phyloP scores from a whole-genome alignment of 2,113 vertebrate species.

The Aphelocoma coerulescens region DNA sequence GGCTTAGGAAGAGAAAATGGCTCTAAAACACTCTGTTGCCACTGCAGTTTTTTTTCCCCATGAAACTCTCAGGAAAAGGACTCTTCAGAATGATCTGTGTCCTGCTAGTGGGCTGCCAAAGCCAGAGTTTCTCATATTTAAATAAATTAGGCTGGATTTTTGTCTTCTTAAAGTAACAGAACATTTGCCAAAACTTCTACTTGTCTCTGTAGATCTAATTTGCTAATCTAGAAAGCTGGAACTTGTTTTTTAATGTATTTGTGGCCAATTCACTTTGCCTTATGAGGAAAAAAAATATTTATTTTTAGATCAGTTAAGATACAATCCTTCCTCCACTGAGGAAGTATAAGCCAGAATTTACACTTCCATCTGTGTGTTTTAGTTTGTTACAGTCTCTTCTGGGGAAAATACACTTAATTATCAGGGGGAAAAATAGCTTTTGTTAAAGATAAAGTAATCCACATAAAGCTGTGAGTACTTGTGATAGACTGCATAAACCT shows the following conservation, averaged over 20 bases:
- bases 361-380: neutral
- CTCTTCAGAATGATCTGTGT: neutral
- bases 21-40: neutral
- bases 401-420: neutral
- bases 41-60: neutral
- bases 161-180: neutral
- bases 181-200: neutral
- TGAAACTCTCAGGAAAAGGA: neutral
- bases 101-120: neutral
- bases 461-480: neutral
- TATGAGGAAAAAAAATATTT: neutral
- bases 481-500: neutral
- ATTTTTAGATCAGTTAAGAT: neutral
- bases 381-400: neutral
- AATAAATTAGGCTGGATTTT: neutral
- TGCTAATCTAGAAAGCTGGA: neutral
- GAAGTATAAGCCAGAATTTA: neutral
- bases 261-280: neutral
- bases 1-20: neutral
- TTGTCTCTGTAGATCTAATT: neutral
- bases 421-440: neutral
- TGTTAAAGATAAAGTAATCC: neutral
- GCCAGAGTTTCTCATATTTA: neutral
- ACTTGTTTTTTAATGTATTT: neutral
- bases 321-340: neutral